Conservation (phyloP, 2,797 vertebrate genomes). For the Crocidura indochinensis region DNA sequence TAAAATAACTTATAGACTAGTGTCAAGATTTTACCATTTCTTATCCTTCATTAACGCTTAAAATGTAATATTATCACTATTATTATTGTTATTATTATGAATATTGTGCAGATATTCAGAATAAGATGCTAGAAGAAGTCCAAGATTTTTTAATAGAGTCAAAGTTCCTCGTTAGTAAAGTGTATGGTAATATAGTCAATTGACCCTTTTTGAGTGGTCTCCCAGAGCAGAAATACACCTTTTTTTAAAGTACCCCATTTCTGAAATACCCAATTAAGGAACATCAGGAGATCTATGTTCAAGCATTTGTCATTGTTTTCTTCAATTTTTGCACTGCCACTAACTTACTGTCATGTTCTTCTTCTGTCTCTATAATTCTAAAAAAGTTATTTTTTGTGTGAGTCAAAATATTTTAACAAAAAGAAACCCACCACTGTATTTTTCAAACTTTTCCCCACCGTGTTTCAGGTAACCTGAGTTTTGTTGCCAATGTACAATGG, state of each 20-base stretch:
- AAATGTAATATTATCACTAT: background rate
- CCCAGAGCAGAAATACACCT: background rate
- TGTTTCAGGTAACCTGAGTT: no score
- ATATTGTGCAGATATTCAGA: slow-evolving; percentile 54
- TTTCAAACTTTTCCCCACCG: no score
- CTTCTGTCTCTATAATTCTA: no score
- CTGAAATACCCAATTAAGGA: no score
- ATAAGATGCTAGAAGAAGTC: slow-evolving; percentile 59
- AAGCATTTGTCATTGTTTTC: slow-evolving; percentile 17
- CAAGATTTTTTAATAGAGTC: slow-evolving; percentile 18
- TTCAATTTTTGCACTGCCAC: slow-evolving; percentile 74
- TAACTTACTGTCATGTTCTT: slow-evolving; percentile 57
- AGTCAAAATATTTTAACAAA: no score
- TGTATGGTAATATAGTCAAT: background rate
- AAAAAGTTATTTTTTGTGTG: no score
- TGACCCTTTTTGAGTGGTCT: slow-evolving; percentile 1
- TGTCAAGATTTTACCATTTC: slow-evolving; percentile 38
- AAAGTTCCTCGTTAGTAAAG: no score
- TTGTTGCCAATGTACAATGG: no score
- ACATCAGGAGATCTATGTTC: background rate
- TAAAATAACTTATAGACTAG: slow-evolving; percentile 45
- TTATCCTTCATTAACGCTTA: slow-evolving; percentile 48
- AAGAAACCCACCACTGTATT: no score
- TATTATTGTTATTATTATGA: slow-evolving; percentile 14
- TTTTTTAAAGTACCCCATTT: background rate